Evolutionary conservation across 2,113 vertebrate genomes (phyloP).

Genomic region (Megaceryle maxima): DNA sequence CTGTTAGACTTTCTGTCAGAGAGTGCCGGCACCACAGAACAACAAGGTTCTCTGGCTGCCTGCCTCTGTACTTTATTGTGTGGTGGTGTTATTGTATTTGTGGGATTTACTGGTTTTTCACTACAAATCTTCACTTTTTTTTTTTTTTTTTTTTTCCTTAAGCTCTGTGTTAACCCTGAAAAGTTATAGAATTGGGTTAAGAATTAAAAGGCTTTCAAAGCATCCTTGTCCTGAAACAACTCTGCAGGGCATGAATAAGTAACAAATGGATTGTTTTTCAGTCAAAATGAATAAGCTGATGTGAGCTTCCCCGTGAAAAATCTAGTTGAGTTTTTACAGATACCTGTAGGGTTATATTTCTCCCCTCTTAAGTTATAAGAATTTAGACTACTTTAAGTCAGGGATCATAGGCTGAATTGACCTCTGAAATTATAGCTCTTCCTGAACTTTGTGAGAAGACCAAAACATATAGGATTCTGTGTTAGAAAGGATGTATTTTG

Average conservation of each 20-base stretch:
- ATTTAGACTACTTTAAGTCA: not conserved
- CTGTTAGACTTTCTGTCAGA: not conserved
- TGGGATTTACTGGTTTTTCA: not conserved
- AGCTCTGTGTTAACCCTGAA: not conserved
- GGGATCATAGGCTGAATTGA: not conserved
- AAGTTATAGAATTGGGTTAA: not conserved
- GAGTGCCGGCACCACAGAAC: not conserved
- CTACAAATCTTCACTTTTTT: not conserved
- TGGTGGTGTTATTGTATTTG: not conserved
- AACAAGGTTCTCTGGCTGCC: not conserved
- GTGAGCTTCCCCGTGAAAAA: not conserved
- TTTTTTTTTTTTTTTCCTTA: not conserved
- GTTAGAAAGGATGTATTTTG: not conserved
- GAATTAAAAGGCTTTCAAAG: conserved; percentile 35
- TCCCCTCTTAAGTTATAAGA: not conserved
- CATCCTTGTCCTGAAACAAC: conserved; percentile 29
- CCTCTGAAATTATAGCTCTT: not conserved
- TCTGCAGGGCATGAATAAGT: conserved; percentile 39
- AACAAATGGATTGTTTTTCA: conserved; percentile 32
- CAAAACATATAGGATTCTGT: not conserved
- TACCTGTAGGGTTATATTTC: not conserved
- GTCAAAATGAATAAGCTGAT: conserved; percentile 6
- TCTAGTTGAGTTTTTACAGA: not conserved
- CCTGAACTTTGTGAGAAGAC: not conserved
- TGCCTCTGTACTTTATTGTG: not conserved